Evolutionary conservation across 2,797 vertebrate genomes (phyloP).

Genomic region (Channallabes apus): DNA sequence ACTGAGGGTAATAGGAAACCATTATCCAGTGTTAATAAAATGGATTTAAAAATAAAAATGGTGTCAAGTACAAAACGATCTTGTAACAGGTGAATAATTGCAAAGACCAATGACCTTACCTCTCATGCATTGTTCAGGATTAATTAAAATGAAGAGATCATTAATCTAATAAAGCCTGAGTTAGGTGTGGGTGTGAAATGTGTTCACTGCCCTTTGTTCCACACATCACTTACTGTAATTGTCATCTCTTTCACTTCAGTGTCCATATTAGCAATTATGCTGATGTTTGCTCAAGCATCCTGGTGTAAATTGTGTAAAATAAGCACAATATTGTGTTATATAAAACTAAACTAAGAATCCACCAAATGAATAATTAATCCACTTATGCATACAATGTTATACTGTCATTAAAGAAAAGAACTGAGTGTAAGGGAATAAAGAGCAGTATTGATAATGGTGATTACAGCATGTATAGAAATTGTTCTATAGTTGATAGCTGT

Average conservation of each 20-base stretch:
- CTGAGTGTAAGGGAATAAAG: background rate
- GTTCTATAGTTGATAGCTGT: background rate
- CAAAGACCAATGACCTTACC: background rate
- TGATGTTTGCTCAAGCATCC: slow-evolving; percentile 6
- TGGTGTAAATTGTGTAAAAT: slow-evolving; percentile 13
- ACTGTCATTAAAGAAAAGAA: background rate
- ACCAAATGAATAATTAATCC: background rate
- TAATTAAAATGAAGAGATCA: background rate
- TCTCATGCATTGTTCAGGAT: background rate
- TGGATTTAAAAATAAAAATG: background rate
- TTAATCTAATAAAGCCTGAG: slow-evolving; percentile 7
- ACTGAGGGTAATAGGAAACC: background rate
- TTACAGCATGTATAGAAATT: background rate
- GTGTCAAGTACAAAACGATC: background rate
- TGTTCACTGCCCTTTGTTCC: slow-evolving; percentile 12
- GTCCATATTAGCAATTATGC: slow-evolving; percentile 25
- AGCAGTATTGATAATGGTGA: background rate
- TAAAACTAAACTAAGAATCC: background rate
- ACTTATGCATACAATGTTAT: background rate
- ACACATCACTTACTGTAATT: slow-evolving; percentile 25
- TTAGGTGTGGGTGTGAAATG: background rate
- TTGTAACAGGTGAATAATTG: background rate
- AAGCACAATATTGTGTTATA: background rate
- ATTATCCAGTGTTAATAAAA: background rate
- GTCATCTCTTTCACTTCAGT: slow-evolving; percentile 21